These are phyloP conservation scores for Philereme vetulata DNA, from an alignment of 2,888 invertebrate species.

Conservation along the genomic window DNA sequence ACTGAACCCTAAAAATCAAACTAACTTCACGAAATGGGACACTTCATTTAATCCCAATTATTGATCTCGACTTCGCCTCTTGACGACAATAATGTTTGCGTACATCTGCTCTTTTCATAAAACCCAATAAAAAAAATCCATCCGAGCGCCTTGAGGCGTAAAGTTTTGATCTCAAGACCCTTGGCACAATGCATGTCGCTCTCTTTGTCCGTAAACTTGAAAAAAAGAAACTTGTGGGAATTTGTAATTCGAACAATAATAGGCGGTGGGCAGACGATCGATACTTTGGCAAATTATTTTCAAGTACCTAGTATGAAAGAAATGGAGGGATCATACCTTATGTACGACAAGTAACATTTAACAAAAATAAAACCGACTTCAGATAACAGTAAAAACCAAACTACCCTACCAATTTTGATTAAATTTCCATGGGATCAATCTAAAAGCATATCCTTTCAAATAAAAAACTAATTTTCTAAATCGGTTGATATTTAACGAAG, in stretches of 20 bases:
- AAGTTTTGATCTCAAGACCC: conserved; percentile 61
- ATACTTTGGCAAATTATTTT: not conserved
- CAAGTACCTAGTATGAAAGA: too few species aligned
- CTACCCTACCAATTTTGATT: too few species aligned
- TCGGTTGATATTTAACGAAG: too few species aligned
- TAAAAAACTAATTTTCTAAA: too few species aligned
- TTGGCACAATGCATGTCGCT: conserved; percentile 27
- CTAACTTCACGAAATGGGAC: conserved; percentile 45
- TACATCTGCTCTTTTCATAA: conserved; percentile 64
- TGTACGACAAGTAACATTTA: too few species aligned
- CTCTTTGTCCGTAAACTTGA: conserved; percentile 20
- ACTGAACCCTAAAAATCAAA: conserved; percentile 42
- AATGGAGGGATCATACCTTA: too few species aligned
- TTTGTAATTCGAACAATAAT: conserved; percentile 11
- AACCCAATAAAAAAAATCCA: conserved; percentile 30
- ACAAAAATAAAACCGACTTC: too few species aligned
- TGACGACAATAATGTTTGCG: conserved; percentile 59
- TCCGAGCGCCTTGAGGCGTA: conserved; percentile 56
- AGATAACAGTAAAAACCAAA: too few species aligned
- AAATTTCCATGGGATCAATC: too few species aligned
- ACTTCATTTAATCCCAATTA: conserved; percentile 78
- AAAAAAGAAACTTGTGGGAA: conserved; percentile 23
- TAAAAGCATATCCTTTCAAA: too few species aligned
- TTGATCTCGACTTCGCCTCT: conserved; percentile 65
- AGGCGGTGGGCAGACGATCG: conserved; percentile 8